Conservation (phyloP, 2,888 invertebrate species). For the Rhagophthalmus giganteus region DNA sequence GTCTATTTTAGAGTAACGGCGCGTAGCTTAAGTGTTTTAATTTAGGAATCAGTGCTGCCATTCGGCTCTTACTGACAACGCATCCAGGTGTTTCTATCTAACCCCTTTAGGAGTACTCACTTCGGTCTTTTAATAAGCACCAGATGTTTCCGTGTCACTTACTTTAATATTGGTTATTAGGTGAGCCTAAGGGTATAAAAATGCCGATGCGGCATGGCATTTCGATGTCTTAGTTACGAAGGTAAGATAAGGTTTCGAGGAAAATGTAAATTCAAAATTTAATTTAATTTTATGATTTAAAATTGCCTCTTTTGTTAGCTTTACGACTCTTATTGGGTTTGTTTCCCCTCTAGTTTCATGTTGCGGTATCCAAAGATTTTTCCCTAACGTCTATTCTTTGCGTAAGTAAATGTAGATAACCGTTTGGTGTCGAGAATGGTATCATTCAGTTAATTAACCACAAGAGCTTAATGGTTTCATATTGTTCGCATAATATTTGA, state of each 20-base stretch:
- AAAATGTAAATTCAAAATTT: slow-evolving; percentile 27
- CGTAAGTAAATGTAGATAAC: neutral
- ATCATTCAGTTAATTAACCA: no score
- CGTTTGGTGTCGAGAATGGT: no score
- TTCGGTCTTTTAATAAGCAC: slow-evolving; percentile 26
- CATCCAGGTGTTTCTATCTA: slow-evolving; percentile 24
- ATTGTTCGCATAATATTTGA: no score
- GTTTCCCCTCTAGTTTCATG: slow-evolving; percentile 5
- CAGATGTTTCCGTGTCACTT: slow-evolving; percentile 32
- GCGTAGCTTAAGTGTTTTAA: slow-evolving; percentile 17
- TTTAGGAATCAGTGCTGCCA: slow-evolving; percentile 22
- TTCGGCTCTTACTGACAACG: no score
- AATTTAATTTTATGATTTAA: slow-evolving; percentile 27
- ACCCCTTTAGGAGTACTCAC: slow-evolving; percentile 16
- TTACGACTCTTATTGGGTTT: slow-evolving; percentile 5
- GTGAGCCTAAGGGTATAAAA: slow-evolving; percentile 13
- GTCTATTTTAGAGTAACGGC: slow-evolving; percentile 9
- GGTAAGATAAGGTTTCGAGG: slow-evolving; percentile 1
- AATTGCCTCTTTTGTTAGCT: slow-evolving; percentile 19
- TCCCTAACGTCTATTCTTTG: neutral
- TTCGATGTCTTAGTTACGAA: neutral
- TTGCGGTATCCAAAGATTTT: slow-evolving; percentile 7
- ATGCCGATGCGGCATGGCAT: slow-evolving; percentile 3
- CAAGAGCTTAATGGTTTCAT: no score
- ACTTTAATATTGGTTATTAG: slow-evolving; percentile 36